phyloP scores from a whole-genome alignment of 37 sponge, comb jelly and placozoan species.

The Hexactinellida sp. region DNA sequence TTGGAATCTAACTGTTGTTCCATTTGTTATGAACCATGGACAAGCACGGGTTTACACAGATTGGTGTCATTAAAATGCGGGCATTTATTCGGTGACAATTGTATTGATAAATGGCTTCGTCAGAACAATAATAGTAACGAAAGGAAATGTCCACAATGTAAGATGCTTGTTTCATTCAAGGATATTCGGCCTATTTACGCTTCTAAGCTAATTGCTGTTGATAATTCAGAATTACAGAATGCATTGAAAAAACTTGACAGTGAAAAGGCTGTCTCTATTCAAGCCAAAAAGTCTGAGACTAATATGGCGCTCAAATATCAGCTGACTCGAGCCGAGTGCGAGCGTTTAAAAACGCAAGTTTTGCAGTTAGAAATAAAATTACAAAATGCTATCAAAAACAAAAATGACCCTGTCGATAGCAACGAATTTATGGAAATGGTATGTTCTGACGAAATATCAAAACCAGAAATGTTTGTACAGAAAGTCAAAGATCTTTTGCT shows the following conservation, averaged over 20 bases:
- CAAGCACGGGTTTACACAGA: slow-evolving; percentile 66
- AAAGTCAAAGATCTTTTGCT: background rate
- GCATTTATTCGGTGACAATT: slow-evolving; percentile 68
- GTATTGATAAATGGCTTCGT: slow-evolving; percentile 74
- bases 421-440: background rate
- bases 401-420: background rate
- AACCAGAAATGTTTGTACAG: background rate
- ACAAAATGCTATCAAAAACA: background rate
- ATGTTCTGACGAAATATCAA: background rate
- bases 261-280: slow-evolving; percentile 37
- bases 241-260: slow-evolving; percentile 55
- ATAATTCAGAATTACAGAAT: slow-evolving; percentile 71
- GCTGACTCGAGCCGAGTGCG: slow-evolving; percentile 55
- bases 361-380: slow-evolving; percentile 16
- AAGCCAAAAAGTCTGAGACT: slow-evolving; percentile 49
- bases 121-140: background rate
- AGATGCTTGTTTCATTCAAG: slow-evolving; percentile 37
- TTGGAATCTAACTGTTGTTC: slow-evolving; percentile 38
- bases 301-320: slow-evolving; percentile 60
- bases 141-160: slow-evolving; percentile 84
- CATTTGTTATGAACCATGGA: slow-evolving; percentile 82
- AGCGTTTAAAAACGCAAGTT: slow-evolving; percentile 42
- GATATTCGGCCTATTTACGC: slow-evolving; percentile 73
- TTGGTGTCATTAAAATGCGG: slow-evolving; percentile 71
- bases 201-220: slow-evolving; percentile 52